A percentile compares a stretch with the other conserved stretches of the same genome.
Conservation (phyloP, 2,797 vertebrate species). For the Sternarchorhynchus goeldii region DNA sequence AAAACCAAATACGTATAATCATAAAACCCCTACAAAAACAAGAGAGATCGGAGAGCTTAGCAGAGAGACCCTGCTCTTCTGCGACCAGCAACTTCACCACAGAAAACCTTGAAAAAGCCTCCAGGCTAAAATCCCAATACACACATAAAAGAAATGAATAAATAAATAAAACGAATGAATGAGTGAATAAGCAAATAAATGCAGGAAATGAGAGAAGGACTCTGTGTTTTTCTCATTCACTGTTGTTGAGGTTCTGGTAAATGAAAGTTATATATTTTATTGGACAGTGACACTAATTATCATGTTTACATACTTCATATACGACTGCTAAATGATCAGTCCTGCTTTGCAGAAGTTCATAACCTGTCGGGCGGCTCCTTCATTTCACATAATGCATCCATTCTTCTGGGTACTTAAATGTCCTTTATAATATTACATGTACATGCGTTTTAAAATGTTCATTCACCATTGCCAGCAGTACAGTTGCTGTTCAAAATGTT, state of each 20-base stretch:
- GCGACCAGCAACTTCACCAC: constrained; percentile 63
- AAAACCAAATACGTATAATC: constrained; percentile 60
- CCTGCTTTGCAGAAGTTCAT: background rate
- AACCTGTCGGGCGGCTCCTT: background rate
- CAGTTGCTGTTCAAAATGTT: background rate
- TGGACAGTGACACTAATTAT: constrained; percentile 64
- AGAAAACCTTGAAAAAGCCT: constrained; percentile 69
- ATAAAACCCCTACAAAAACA: constrained; percentile 37
- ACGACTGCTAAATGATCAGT: constrained; percentile 35
- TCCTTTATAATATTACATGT: background rate
- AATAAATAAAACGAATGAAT: too few species aligned
- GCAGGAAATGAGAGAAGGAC: constrained; percentile 56
- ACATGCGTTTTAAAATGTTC: background rate
- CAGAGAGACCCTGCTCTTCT: constrained; percentile 60
- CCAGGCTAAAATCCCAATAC: constrained; percentile 63
- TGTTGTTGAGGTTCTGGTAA: constrained; percentile 68
- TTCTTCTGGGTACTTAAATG: background rate
- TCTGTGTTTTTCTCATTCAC: constrained; percentile 70
- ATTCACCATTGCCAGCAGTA: background rate
- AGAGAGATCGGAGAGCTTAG: constrained; percentile 27
- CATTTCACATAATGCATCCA: background rate
- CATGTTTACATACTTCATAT: constrained; percentile 63
- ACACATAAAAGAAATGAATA: too few species aligned
- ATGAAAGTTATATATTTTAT: constrained; percentile 63
- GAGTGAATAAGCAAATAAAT: constrained; percentile 54